Percentiles rank a stretch among this genome's conserved stretches.
phyloP scores from a whole-genome alignment of 2,797 vertebrate genomes.

The Chromobotia macracanthus region DNA sequence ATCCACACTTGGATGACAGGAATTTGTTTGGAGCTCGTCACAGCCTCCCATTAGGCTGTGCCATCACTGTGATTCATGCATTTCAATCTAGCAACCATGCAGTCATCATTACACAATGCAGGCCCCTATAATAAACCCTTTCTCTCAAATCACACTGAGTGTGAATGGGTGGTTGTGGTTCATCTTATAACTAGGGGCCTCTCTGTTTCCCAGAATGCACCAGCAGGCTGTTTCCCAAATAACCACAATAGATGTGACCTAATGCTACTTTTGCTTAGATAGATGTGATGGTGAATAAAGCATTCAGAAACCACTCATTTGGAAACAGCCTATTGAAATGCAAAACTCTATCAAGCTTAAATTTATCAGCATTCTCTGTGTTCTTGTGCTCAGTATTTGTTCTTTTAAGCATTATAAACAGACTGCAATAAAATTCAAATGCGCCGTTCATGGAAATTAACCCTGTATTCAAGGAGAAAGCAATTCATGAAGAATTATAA shows the following conservation, averaged over 20 bases:
- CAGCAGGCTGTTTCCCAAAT: conserved; percentile 64
- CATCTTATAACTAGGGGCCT: conserved; percentile 70
- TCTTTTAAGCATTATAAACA: conserved; percentile 4
- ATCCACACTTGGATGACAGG: conserved; percentile 55
- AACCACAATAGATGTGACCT: conserved; percentile 62
- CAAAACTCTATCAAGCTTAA: conserved; percentile 34
- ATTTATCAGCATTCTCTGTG: not conserved
- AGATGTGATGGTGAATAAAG: conserved; percentile 44
- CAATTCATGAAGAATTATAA: conserved; percentile 5
- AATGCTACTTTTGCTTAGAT: conserved; percentile 62
- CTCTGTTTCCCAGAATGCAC: conserved; percentile 72
- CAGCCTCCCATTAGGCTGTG: conserved; percentile 55
- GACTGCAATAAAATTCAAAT: conserved; percentile 22
- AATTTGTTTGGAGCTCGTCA: conserved; percentile 20
- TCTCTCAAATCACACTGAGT: conserved; percentile 63
- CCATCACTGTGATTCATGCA: conserved; percentile 66
- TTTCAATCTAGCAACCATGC: conserved; percentile 62
- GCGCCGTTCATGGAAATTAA: conserved; percentile 14
- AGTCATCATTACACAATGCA: conserved; percentile 59
- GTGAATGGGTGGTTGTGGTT: conserved; percentile 49
- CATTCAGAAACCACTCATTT: conserved; percentile 42
- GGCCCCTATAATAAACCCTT: conserved; percentile 72
- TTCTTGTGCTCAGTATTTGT: not conserved
- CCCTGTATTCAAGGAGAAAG: conserved; percentile 29
- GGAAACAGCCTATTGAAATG: conserved; percentile 45